Conservation (phyloP, 2,113 vertebrate species). For the Anarhynchus alexandrinus region DNA sequence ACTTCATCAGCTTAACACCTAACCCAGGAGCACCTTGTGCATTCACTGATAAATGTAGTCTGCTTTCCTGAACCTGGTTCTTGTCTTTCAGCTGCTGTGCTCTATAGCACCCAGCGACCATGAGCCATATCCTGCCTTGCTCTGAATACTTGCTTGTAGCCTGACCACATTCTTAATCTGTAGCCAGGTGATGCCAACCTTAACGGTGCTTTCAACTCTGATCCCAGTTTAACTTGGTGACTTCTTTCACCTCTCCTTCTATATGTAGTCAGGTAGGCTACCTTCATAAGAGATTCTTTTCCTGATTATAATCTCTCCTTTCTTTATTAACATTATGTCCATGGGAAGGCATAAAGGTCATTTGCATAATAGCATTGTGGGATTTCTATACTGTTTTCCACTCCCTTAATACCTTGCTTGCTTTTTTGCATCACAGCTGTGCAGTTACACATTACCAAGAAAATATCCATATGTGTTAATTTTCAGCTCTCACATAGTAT, state of each 20-base stretch:
- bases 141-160: not conserved
- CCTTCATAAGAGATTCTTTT: not conserved
- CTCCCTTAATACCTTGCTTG: not conserved
- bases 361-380: not conserved
- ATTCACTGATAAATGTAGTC: not conserved
- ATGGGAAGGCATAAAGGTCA: not conserved
- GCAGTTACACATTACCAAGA: not conserved
- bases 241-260: not conserved
- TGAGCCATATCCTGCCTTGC: not conserved
- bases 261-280: not conserved
- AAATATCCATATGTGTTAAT: not conserved
- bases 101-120: not conserved
- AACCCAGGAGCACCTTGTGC: not conserved
- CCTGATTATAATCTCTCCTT: not conserved
- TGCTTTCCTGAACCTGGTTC: not conserved
- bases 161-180: not conserved
- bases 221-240: not conserved
- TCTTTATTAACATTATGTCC: not conserved
- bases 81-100: not conserved
- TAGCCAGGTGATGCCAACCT: not conserved
- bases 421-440: not conserved
- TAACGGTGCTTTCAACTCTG: fast-evolving
- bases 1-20: not conserved
- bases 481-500: not conserved
- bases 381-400: not conserved